Evolutionary conservation across 2,888 invertebrate genomes (phyloP).

Genomic region (Aproaerema taeniolella): DNA sequence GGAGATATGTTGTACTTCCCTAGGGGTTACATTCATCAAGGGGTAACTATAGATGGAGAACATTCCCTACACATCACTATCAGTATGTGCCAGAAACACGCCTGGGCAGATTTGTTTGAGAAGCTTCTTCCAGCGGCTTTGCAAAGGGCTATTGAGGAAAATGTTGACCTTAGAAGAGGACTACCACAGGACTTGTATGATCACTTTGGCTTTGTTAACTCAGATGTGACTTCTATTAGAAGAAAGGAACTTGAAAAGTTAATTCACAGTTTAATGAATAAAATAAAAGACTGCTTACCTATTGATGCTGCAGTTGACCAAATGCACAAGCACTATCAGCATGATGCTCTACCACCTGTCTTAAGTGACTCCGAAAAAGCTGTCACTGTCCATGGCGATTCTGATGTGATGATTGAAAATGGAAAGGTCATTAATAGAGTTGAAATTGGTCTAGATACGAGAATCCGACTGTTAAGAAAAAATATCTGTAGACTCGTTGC

Average conservation of each 20-base stretch:
- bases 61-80: conserved; percentile 97
- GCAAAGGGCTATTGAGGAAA: conserved; percentile 81
- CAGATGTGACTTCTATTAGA: conserved; percentile 62
- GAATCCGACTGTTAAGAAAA: conserved; percentile 76
- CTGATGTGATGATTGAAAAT: conserved; percentile 80
- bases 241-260: conserved; percentile 71
- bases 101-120: conserved; percentile 93
- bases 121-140: conserved; percentile 87
- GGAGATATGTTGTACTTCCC: conserved; percentile 97
- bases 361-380: conserved; percentile 80
- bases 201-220: conserved; percentile 84
- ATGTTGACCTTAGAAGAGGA: conserved; percentile 85
- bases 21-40: conserved; percentile 92
- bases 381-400: conserved; percentile 84
- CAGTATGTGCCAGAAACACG: conserved; percentile 93
- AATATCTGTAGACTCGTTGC: conserved; percentile 79
- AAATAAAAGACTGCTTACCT: conserved; percentile 78
- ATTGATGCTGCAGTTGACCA: conserved; percentile 91
- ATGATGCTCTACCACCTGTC: conserved; percentile 92
- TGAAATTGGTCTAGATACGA: conserved; percentile 81
- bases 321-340: conserved; percentile 89
- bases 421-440: conserved; percentile 80
- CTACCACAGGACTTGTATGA: conserved; percentile 88
- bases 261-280: conserved; percentile 75
- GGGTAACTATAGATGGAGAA: conserved; percentile 83